Base-by-base conservation (phyloP, 2,113 vertebrate species). In the Phyllostomus hastatus region DNA sequence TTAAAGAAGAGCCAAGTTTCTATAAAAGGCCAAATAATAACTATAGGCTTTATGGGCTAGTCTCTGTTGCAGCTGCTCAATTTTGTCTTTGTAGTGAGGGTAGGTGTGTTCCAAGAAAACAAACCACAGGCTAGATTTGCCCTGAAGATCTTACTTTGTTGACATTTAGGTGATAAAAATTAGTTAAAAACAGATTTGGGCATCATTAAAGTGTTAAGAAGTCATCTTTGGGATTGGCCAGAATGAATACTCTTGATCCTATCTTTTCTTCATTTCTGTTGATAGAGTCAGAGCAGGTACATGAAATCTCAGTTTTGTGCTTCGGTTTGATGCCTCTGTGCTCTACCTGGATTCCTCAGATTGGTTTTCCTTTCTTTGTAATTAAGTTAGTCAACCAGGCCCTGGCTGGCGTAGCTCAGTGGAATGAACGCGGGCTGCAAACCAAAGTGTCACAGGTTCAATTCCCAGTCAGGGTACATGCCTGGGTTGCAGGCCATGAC, bases 251-350 rank as follows among this genome's bases (percentile, higher is more conserved):
- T 52, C 22, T 54, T 72, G 33, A 90, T 66, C 10, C 50, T n/a
- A 15, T 61, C 70, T 67, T 94, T 61, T 69, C 86, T 81, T 93
- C 84, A 85, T 87, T 69, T 95, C n/a, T 89, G 6, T 66, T 78
- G 67, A 31, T 7, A 81, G 24, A 59, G 41, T 90, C 50, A 75
- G 9, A 78, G 12, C 17, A 64, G 57, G 46, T 85, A 72, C 38
- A 80, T 82, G 57, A 91, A 93, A 78, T 72, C 59, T 72, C 14
- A 17, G 0, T 75, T 72, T 88, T 69, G 67, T 50, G 33, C 28
- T 82, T 76, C 52, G 33, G 11, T 43, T 5, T 93, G 41, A 50
- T 26, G 72, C 31, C 19, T 81, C 24, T 64, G 26, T 84, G 61
- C 24, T 57, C 31, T 80, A 8, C 6, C 2, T 57, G 0, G 54